phyloP scores from a whole-genome alignment of 2,797 vertebrate genomes.

The Karalla daura region DNA sequence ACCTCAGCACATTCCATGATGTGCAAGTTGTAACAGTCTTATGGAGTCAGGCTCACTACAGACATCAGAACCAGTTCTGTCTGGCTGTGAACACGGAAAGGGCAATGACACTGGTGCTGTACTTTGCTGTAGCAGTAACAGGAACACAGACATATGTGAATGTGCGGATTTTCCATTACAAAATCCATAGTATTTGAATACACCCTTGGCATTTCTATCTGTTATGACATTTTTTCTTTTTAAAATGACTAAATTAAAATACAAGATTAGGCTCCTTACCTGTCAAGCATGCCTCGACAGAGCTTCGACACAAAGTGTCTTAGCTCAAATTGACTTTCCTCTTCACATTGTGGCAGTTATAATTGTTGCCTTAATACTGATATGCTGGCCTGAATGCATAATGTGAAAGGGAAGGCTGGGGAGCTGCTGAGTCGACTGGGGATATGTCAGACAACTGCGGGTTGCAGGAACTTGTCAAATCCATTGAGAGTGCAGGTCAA shows the following conservation, averaged over 20 bases:
- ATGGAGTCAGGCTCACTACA: no score
- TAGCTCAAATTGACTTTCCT: slow-evolving; percentile 21
- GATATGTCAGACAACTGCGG: slow-evolving; percentile 29
- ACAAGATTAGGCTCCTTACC: slow-evolving; percentile 17
- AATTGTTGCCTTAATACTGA: slow-evolving; percentile 29
- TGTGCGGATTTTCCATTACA: neutral
- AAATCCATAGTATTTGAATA: neutral
- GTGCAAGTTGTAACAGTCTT: no score
- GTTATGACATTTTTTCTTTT: slow-evolving; percentile 1
- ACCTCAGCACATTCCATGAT: no score
- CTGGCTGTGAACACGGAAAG: no score
- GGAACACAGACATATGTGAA: no score
- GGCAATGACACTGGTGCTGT: no score
- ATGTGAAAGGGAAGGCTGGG: slow-evolving; percentile 33
- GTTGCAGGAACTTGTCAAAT: slow-evolving; percentile 27
- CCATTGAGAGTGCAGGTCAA: slow-evolving; percentile 11
- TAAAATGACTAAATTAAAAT: slow-evolving; percentile 3
- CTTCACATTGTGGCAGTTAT: slow-evolving; percentile 20
- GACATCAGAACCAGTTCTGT: no score
- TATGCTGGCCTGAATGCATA: slow-evolving; percentile 42
- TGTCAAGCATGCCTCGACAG: slow-evolving; percentile 22
- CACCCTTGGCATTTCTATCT: neutral
- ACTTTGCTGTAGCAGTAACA: no score
- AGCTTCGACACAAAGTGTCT: slow-evolving; percentile 26
- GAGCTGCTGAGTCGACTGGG: slow-evolving; percentile 12